Evolutionary conservation across 2,113 vertebrate species (phyloP).

Genomic region (Zosterops hypoxanthus): DNA sequence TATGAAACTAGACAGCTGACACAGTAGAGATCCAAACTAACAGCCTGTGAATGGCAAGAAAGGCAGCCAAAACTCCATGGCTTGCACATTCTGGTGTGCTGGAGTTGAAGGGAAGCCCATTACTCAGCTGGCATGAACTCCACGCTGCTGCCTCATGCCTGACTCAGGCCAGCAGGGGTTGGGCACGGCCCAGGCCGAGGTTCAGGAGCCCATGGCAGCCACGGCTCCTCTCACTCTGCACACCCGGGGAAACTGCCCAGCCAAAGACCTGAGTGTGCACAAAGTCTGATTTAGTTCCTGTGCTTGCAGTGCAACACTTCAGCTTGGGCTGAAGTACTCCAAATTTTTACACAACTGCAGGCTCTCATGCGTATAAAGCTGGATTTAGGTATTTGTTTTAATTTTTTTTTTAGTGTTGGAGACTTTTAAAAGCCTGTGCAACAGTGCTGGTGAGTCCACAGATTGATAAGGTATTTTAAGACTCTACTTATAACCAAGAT

Average conservation of each 20-base stretch:
- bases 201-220: not conserved
- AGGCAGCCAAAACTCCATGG: not conserved
- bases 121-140: not conserved
- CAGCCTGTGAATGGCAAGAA: not conserved
- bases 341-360: not conserved
- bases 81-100: not conserved
- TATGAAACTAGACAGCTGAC: not conserved
- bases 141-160: not conserved
- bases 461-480: not conserved
- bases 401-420: not conserved
- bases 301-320: not conserved
- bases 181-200: not conserved
- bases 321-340: not conserved
- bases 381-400: not conserved
- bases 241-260: not conserved
- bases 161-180: not conserved
- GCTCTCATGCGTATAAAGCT: not conserved
- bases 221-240: accelerated
- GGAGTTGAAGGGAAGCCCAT: not conserved
- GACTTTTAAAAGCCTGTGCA: not conserved
- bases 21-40: not conserved
- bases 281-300: not conserved
- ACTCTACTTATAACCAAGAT: not conserved
- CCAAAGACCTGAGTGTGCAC: not conserved
- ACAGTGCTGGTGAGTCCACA: not conserved